A percentile compares a stretch with the other conserved stretches of the same genome.
phyloP scores from a whole-genome alignment of 2,888 invertebrate genomes.

The Trichacis sp. region DNA sequence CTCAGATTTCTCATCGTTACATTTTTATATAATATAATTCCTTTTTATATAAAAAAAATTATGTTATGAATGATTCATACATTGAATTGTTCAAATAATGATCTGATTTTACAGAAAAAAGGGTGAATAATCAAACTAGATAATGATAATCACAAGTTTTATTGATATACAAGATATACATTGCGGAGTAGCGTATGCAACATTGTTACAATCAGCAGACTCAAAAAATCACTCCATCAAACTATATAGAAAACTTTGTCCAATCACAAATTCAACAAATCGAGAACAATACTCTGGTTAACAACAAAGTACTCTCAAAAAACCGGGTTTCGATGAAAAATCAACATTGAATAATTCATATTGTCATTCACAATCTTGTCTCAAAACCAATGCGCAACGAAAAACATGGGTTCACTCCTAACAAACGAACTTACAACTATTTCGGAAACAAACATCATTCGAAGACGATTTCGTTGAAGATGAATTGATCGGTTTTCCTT shows the following conservation, averaged over 20 bases:
- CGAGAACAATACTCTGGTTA: slow-evolving; percentile 17
- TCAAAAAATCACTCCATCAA: slow-evolving; percentile 30
- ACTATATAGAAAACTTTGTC: slow-evolving; percentile 21
- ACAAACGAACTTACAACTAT: too few species aligned
- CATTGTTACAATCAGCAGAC: slow-evolving; percentile 41
- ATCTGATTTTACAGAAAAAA: too few species aligned
- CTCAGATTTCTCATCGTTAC: too few species aligned
- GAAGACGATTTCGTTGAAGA: background rate
- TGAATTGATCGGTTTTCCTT: background rate
- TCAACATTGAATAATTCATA: too few species aligned
- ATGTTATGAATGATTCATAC: too few species aligned
- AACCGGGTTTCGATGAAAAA: background rate
- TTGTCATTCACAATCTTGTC: slow-evolving; percentile 31
- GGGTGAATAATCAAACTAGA: background rate
- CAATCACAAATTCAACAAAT: slow-evolving; percentile 8
- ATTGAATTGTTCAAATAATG: too few species aligned
- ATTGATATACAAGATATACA: slow-evolving; percentile 67
- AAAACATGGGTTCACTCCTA: too few species aligned
- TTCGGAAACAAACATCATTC: too few species aligned
- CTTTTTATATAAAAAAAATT: too few species aligned
- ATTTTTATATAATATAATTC: too few species aligned
- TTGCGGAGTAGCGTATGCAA: slow-evolving; percentile 48
- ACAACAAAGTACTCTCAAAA: background rate
- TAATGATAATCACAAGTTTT: slow-evolving; percentile 61
- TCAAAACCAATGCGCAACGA: too few species aligned